Conservation (phyloP, 2,113 vertebrate genomes). For the Hippocampus mohnikei region DNA sequence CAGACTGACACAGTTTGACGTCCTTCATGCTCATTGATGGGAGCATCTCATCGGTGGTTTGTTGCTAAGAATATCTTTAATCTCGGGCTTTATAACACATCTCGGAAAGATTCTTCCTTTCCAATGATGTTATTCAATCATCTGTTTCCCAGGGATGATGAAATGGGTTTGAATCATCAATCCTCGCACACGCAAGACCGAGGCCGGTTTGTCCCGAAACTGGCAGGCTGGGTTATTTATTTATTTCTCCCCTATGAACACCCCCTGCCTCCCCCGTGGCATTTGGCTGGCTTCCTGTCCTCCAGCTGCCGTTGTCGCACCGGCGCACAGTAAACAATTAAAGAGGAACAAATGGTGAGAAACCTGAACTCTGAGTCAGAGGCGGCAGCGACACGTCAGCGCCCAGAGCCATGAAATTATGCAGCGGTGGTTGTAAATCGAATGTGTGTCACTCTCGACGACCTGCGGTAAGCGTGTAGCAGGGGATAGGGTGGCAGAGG, state of each 20-base stretch:
- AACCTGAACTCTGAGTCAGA: conserved; percentile 73
- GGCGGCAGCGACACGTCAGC: conserved; percentile 56
- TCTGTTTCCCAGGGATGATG: conserved; percentile 33
- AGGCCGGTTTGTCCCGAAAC: conserved; percentile 39
- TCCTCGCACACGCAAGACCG: conserved; percentile 37
- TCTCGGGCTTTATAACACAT: not conserved
- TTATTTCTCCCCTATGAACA: not conserved
- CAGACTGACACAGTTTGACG: not conserved
- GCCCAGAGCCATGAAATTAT: conserved; percentile 52
- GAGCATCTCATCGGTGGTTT: not conserved
- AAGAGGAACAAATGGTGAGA: conserved; percentile 73
- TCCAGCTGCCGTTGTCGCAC: conserved; percentile 61
- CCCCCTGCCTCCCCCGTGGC: conserved; percentile 26
- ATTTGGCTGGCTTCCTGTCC: conserved; percentile 58
- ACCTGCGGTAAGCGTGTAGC: not conserved
- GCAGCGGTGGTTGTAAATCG: conserved; percentile 65
- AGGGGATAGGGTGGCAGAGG: too few species aligned
- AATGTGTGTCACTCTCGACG: not conserved
- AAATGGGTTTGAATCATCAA: conserved; percentile 48
- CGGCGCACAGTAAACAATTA: conserved; percentile 70
- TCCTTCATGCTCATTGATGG: not conserved
- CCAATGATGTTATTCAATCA: not conserved
- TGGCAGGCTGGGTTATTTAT: conserved; percentile 31
- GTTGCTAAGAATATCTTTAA: not conserved
- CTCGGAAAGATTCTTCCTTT: not conserved